Percentiles rank a stretch among this genome's conserved stretches.
These are phyloP conservation scores for Sesamia nonagrioides DNA, from an alignment of 1,140 invertebrate species.

Conservation along the genomic window DNA sequence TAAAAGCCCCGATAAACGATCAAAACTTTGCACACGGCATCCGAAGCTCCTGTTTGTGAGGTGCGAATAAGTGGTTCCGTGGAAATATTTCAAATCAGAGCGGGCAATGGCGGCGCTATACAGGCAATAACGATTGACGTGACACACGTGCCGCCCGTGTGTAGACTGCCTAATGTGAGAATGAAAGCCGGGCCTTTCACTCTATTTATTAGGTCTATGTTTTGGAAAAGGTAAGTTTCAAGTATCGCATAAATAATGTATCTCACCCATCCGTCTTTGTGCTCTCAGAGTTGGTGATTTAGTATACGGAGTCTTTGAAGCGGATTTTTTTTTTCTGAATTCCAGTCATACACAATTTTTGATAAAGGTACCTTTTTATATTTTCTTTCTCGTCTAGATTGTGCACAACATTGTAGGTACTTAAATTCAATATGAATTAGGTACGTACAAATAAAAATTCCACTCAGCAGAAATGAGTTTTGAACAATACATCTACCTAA, in stretches of 20 bases:
- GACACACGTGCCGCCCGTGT: constrained; percentile 78
- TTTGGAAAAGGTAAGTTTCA: constrained; percentile 65
- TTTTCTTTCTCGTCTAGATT: not conserved
- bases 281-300: constrained; percentile 3
- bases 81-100: constrained; percentile 86
- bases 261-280: constrained; percentile 34
- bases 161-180: constrained; percentile 77
- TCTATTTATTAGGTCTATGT: constrained; percentile 75
- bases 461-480: too few species aligned
- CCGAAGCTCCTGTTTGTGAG: constrained; percentile 66
- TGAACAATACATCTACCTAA: too few species aligned
- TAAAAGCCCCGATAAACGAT: constrained; percentile 51
- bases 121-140: constrained; percentile 84
- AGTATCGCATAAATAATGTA: constrained; percentile 46
- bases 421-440: too few species aligned
- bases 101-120: constrained; percentile 72
- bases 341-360: constrained; percentile 1
- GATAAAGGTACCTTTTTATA: not conserved
- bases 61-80: constrained; percentile 85
- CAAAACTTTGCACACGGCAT: constrained; percentile 56
- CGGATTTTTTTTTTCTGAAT: not conserved
- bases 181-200: constrained; percentile 74
- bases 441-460: too few species aligned
- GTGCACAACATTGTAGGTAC: not conserved
- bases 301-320: not conserved